These are phyloP conservation scores for Pherbina coryleti DNA, from an alignment of 2,888 invertebrate species.

Conservation along the genomic window DNA sequence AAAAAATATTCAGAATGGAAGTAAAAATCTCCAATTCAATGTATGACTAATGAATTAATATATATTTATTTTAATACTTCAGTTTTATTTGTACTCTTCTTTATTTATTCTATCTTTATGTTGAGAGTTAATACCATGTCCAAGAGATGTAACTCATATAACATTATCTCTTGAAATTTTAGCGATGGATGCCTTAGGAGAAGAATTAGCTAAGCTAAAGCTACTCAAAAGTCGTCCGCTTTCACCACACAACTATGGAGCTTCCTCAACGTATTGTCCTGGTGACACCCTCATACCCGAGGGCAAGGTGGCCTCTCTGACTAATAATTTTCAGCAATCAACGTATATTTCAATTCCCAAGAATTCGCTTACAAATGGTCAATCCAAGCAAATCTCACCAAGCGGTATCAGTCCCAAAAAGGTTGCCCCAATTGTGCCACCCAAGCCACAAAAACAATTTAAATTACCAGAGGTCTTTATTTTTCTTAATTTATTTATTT, in stretches of 20 bases:
- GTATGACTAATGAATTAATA: no score
- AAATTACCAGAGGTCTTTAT: conserved; percentile 69
- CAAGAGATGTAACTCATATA: no score
- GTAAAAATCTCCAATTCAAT: no score
- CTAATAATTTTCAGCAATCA: conserved; percentile 46
- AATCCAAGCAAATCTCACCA: background rate
- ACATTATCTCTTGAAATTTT: no score
- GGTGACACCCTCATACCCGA: background rate
- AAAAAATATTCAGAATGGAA: no score
- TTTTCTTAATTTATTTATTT: background rate
- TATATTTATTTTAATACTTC: no score
- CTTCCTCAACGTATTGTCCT: background rate
- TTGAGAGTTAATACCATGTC: no score
- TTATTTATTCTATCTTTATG: no score
- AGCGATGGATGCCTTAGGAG: conserved; percentile 76
- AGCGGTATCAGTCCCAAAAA: conserved; percentile 66
- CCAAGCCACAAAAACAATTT: conserved; percentile 76
- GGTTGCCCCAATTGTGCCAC: conserved; percentile 84
- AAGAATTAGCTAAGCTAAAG: conserved; percentile 79
- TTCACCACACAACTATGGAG: conserved; percentile 40
- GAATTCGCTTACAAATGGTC: background rate
- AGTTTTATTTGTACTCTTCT: no score
- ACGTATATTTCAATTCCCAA: background rate
- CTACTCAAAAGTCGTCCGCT: conserved; percentile 70
- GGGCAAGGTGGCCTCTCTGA: conserved; percentile 46